Base-by-base conservation (phyloP, 2,888 invertebrate species). In the Ptychoptera contaminata region DNA sequence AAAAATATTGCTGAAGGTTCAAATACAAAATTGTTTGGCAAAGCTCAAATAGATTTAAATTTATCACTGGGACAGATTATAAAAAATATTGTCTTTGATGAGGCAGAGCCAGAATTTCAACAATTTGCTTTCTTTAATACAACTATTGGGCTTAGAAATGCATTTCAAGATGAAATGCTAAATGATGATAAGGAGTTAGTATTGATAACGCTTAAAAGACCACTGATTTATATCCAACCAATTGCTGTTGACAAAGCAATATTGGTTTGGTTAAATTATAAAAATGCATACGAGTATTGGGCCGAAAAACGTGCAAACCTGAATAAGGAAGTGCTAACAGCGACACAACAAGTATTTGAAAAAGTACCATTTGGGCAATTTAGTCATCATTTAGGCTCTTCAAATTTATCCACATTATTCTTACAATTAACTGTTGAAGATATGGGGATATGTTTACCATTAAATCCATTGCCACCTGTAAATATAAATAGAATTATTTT, bases 281-380 rank as follows among this genome's bases (percentile, higher is more conserved):
- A 96, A 68, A 97, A 96, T 65, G 96, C 97, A 0, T 97, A 97
- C 60, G 96, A 98, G 62, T 97, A 96, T 66, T 98, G 97, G 97
- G 91, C 88, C 53, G 94, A 94, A 63, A 96, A 97, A 65, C 70
- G 96, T 5, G 81, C 88, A 6, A 88, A 83, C 55, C 69, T 94
- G 37, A 93, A 88, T 59, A 87, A 84, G 56, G 93, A 94, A 60
- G 85, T 90, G 35, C 67, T 83, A 1, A 74, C 78, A 2, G 79
- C 82, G 8, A 81, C 82, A 1, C 80, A 81, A 54, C 80, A 81
- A 58, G 67, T 72, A 8, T 77, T 79, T 50, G 84, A 85, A 57
- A 81, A 81, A 56, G 77, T 84, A 40, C 82, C 80, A 11, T 75
- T 82, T 64, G 85, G 85, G 0, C 84, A 87, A 62, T 67, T 85